Conservation (phyloP, 2,113 vertebrate species). For the Paedocypris sp. region DNA sequence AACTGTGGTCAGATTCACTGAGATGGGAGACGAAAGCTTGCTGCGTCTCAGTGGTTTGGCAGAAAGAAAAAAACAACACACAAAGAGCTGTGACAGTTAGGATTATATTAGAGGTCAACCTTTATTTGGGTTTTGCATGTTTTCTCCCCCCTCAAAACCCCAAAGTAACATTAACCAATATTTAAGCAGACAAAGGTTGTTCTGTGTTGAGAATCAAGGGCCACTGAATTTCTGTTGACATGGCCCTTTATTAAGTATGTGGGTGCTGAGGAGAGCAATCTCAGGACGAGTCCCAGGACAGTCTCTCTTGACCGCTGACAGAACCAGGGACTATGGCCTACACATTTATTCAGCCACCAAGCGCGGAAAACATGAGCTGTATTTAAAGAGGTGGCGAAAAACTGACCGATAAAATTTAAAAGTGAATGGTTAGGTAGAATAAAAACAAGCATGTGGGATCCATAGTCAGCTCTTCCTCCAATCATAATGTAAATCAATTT, state of each 20-base stretch:
- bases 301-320: slow-evolving; percentile 43
- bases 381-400: slow-evolving; percentile 12
- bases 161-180: slow-evolving; percentile 43
- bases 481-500: too few relatives aligned
- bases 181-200: slow-evolving; percentile 51
- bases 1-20: slow-evolving; percentile 45
- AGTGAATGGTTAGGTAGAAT: slow-evolving; percentile 6
- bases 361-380: slow-evolving; percentile 16
- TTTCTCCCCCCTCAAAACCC: slow-evolving; percentile 44
- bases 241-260: slow-evolving; percentile 59
- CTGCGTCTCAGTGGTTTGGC: slow-evolving; percentile 42
- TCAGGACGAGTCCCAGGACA: slow-evolving; percentile 41
- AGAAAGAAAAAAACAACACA: slow-evolving; percentile 46
- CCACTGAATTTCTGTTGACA: slow-evolving; percentile 58
- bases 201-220: slow-evolving; percentile 43
- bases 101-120: slow-evolving; percentile 41
- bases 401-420: slow-evolving; percentile 16
- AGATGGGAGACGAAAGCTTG: slow-evolving; percentile 39
- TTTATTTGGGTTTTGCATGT: slow-evolving; percentile 53
- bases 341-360: slow-evolving; percentile 22
- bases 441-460: slow-evolving; percentile 5
- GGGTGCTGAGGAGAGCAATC: slow-evolving; percentile 57
- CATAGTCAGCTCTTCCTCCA: too few relatives aligned
- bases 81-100: slow-evolving; percentile 42
- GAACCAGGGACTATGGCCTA: slow-evolving; percentile 16